Base-by-base conservation (phyloP, 2,113 vertebrate genomes). In the Calidris pygmaea region DNA sequence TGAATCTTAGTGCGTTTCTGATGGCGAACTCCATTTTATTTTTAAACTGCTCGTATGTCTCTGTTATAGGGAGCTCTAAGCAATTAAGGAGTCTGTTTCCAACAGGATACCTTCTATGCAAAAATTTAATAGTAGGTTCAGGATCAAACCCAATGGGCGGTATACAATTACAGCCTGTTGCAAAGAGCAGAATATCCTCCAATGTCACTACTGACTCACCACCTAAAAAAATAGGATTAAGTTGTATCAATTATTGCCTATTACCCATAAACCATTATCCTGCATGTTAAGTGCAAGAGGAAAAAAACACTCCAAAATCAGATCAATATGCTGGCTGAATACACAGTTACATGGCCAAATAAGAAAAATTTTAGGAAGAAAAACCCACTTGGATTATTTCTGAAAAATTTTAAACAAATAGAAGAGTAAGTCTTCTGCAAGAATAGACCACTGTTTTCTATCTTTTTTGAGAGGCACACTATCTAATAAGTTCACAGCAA, bases 1-100 rank as follows among this genome's bases (percentile, higher is more conserved):
- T 95, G 16, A 85, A 43, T 93, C 59, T 94, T 93, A 97, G 59
- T 82, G 96, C 95, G 37, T 96, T 98, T 93, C 90, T 93, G 97
- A 99, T 96, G 20, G 98, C 95, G 55, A 98, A 97, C 85, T 99
- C 99, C 98, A 99, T 98, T 92, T 96, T 98, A 88, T 98, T 98
- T 96, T 99, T 99, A 94, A 99, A 99, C 58, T 98, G 89, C 81
- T 98, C 93, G 22, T 99, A 99, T 10, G 98, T 98, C 67, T 94
- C 93, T 60, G 97, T 97, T 96, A 98, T 72, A 41, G 99, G 99
- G 85, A 99, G 97, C 71, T 98, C 93, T 89, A 99, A 98, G 93
- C 93, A 98, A 96, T 98, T 98, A 52, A 83, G 93, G 81, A 87
- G 88, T 62, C 97, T 98, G 50, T 98, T 97, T 89, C 98, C 98